Evolutionary conservation across 2,888 invertebrate species (phyloP), one percentile per base, ranked within the genome.

Genomic region (Pristionchus entomophagus): DNA sequence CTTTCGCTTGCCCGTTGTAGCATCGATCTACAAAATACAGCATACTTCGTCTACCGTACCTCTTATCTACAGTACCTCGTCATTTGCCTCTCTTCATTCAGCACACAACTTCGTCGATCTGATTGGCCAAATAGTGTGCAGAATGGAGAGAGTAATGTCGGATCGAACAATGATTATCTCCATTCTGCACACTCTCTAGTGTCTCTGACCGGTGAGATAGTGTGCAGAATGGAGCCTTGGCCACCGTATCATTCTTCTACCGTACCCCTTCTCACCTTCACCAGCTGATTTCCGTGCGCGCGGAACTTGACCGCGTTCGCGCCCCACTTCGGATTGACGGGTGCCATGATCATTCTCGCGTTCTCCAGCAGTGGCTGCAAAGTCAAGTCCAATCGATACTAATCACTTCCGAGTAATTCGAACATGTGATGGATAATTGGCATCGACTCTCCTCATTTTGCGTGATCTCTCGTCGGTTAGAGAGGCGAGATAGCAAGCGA

Each of bases 261-360:
- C 26, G 45, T 45, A 51, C 49, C 6, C 32, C 32, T 65, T 65
- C 56, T 35, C 38, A 83, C 83, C 83, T 84, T 84, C 14, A 14
- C 41, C 62, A 84, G 49, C 22, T 84, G 83, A 32, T 84, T 26
- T n/a, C 83, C 83, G 29, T 65, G 49, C 2, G 83, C 83, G 0
- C 83, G 6, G 49, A 84, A 84, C 22, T 65, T 62, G 83, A 84
- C 83, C 29, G 35, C 65, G n/a, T 84, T 84, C 49, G 45, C 14
- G 17, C 83, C 65, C 83, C 83, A 84, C 29, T 65, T 35, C 22
- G 83, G 83, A n/a, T 84, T 84, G 14, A 84, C 59, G 12, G 83
- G 83, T 22, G 83, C 83, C 45, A 84, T 65, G 45, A 84, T 45
- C 53, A 84, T 35, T 10, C 83, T 49, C 8, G 83, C 83, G n/a